A percentile compares a stretch with the other conserved stretches of the same genome.
Evolutionary conservation across 2,113 vertebrate genomes (phyloP).

Genomic region (Clarias magur): DNA sequence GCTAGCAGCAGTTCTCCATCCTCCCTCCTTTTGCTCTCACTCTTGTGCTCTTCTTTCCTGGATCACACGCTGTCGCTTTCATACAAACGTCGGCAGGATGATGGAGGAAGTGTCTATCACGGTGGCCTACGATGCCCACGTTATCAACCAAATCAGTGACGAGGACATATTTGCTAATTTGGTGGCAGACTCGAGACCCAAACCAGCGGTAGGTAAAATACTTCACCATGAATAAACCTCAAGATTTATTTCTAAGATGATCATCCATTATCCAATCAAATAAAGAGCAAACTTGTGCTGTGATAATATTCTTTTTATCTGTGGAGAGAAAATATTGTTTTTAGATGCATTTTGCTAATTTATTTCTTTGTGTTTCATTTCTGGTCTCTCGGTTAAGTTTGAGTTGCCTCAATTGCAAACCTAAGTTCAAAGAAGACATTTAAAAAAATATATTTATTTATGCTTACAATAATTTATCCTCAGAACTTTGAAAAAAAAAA

Average conservation of each 20-base stretch:
- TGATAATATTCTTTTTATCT: not conserved
- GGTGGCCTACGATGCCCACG: constrained; percentile 93
- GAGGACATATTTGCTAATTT: constrained; percentile 87
- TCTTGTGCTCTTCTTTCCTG: constrained; percentile 11
- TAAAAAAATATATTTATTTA: not conserved
- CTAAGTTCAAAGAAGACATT: not conserved
- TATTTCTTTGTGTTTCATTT: not conserved
- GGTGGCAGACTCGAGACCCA: constrained; percentile 89
- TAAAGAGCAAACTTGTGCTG: not conserved
- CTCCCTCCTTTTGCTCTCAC: not conserved
- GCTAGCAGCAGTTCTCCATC: constrained; percentile 17
- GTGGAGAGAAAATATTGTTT: not conserved
- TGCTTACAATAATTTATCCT: not conserved
- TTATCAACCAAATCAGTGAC: constrained; percentile 86
- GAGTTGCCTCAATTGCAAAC: not conserved
- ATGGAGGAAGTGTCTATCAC: constrained; percentile 97
- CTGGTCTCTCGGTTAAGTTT: constrained; percentile 11
- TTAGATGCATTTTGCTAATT: not conserved
- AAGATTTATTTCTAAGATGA: not conserved
- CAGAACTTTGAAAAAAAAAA: not conserved
- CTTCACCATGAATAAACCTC: not conserved
- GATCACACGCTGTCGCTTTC: not conserved
- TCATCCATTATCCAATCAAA: not conserved
- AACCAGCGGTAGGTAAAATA: constrained; percentile 83
- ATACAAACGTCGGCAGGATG: constrained; percentile 75